These are phyloP conservation scores for Stenolophus ochropezus DNA, from an alignment of 2,888 invertebrate genomes.

Conservation along the genomic window DNA sequence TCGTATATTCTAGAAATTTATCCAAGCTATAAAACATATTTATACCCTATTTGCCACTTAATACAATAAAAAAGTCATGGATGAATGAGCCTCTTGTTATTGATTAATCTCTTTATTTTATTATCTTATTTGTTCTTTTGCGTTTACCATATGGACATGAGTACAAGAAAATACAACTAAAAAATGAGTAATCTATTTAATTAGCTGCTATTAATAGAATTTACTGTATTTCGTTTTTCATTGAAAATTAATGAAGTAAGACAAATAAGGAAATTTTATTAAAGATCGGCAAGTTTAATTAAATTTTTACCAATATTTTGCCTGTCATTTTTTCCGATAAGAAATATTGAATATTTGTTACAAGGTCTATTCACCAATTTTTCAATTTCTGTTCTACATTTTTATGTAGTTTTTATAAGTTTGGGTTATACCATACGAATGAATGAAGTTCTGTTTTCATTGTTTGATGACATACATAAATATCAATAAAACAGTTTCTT, in stretches of 20 bases:
- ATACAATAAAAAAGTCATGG: not conserved
- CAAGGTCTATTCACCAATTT: slow-evolving; percentile 2
- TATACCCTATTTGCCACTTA: not conserved
- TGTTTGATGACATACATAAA: slow-evolving; percentile 24
- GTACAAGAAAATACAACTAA: not conserved
- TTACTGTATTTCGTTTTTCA: not conserved
- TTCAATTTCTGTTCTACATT: not conserved
- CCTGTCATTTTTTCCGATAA: not conserved
- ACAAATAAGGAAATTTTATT: not conserved
- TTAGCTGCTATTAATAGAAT: slow-evolving; percentile 25
- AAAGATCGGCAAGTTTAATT: not conserved
- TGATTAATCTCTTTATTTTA: slow-evolving; percentile 10
- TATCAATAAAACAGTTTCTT: slow-evolving; percentile 5
- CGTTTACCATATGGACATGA: slow-evolving; percentile 11
- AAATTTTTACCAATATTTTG: slow-evolving; percentile 1
- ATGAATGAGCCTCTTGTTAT: slow-evolving; percentile 14
- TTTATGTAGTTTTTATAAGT: not conserved
- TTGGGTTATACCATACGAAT: slow-evolving; percentile 2
- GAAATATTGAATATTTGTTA: slow-evolving; percentile 1
- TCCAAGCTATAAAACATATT: not conserved
- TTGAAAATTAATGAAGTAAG: slow-evolving; percentile 1
- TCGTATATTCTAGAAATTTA: not conserved
- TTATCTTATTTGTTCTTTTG: slow-evolving; percentile 5
- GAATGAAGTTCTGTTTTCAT: slow-evolving; percentile 6
- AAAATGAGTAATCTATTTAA: slow-evolving; percentile 5